Evolutionary conservation across 2,113 vertebrate genomes (phyloP), one percentile per base, ranked within the genome.

Genomic region (Macheiramphus alcinus): DNA sequence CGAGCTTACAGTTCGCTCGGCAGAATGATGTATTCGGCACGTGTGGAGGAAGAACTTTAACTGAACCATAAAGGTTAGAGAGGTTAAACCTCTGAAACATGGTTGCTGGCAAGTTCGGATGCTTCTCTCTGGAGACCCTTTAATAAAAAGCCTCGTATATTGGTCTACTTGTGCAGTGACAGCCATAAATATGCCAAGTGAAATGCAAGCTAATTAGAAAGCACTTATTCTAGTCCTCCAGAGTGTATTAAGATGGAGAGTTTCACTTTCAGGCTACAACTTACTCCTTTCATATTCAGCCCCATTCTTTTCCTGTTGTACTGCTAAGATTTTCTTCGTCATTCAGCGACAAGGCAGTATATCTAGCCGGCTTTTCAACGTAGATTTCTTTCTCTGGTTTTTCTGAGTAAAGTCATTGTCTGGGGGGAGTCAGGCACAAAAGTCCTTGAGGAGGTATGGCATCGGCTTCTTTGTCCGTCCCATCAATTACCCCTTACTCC

Each of bases 121-220:
- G 52, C 31, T 71, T 93, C 48, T 38, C 83, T 68, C 86, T 56
- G 43, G 90, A 94, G 86, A 81, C 21, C 36, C 32, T 72, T 72
- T 75, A 81, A 93, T 80, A 86, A 93, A 94, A 70, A 93, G 27
- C 52, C 76, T 38, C 8, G 1, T 79, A 25, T 56, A 89, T 53
- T 47, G 27, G 80, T 72, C 86, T 81, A 25, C 76, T 94, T 4
- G 3, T 66, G 61, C 73, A 79, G 32, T 0, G 0, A 91, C 45
- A 81, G 76, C 56, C 43, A 89, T 95, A 97, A 97, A 97, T 73
- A 85, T 40, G 76, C 36, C 91, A 81, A 81, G 52, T 68, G 47
- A 92, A 95, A 96, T 48, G 62, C 80, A 31, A 91, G 73, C 53
- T 94, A 94, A 95, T 97, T 95, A 94, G 76, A 91, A 93, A 96